Base-by-base conservation (phyloP, 2,113 vertebrate species). In the Clarias macrocephalus region DNA sequence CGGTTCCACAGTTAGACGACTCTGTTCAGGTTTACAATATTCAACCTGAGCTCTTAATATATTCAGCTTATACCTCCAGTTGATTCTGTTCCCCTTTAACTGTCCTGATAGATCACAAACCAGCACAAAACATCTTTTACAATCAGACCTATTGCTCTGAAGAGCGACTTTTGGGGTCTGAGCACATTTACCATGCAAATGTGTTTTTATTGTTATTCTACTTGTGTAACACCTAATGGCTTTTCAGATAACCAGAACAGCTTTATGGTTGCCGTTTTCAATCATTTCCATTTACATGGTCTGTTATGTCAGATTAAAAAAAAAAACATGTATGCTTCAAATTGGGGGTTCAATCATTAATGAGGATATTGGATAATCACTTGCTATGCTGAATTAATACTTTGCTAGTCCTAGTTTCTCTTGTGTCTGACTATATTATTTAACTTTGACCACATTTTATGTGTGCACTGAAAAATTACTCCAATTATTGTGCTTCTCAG, bases 1-100 rank as follows among this genome's bases (percentile, higher is more conserved):
- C 77, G 15, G 54, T 3, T 60, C 19, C 70, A 60, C 33, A 62
- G 57, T 48, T 37, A 62, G 52, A 37, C 19, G 30, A 42, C 52
- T 68, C 70, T 23, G 48, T 85, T 48, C 65, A 70, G 23, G 54
- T 80, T 37, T 33, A 72, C 15, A 72, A 21, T 86, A 42, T 70
- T 86, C 62, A 77, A 65, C 6, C 42, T 30, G 16, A 56, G 25
- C 60, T 79, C 60, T 66, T 85, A 18, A 66, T 65, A 59, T 57
- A 70, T 80, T 80, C 76, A 68, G n/a, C 8, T 23, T 52, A 11
- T 57, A 28, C 23, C 62, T 86, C 62, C 10, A 57, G 48, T 68
- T 8, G n/a, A 37, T 0, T 2, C 37, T 37, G 63, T 25, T 56
- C 52, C 60, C 25, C 19, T 63, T 80, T 77, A 18, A 37, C 60